A percentile compares a stretch with the other conserved stretches of the same genome.
These are phyloP conservation scores for Yoshiicerus persimilis DNA, from an alignment of 1,140 invertebrate genomes.

Conservation along the genomic window DNA sequence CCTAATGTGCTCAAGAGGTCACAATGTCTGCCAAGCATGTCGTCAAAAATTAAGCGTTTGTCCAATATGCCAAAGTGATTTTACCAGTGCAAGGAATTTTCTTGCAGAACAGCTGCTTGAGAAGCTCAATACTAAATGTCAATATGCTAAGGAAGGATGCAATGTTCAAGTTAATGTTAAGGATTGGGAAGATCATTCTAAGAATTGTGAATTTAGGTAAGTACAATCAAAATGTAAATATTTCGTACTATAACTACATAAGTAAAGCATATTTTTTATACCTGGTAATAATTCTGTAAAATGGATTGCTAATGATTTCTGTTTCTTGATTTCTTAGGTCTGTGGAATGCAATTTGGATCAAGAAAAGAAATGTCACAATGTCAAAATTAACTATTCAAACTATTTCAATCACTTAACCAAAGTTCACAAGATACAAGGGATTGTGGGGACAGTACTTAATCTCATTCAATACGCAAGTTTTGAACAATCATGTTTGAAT, in stretches of 20 bases:
- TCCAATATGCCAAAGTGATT: slow-evolving; percentile 14
- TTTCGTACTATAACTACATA: too few relatives aligned
- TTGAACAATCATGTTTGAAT: not conserved
- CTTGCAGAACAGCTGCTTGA: slow-evolving; percentile 1
- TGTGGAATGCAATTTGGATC: not conserved
- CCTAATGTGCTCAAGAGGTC: not conserved
- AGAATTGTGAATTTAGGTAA: not conserved
- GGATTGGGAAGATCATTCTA: slow-evolving; percentile 6
- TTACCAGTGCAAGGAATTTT: not conserved
- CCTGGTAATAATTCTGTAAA: too few relatives aligned
- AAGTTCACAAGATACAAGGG: not conserved
- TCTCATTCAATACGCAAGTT: not conserved
- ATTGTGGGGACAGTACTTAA: not conserved
- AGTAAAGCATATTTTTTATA: too few relatives aligned
- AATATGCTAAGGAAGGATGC: slow-evolving; percentile 14
- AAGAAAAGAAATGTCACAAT: slow-evolving; percentile 3
- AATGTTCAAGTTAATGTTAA: not conserved
- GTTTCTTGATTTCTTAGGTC: not conserved
- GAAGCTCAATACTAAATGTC: slow-evolving; percentile 20
- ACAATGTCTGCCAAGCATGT: not conserved
- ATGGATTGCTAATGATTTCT: too few relatives aligned
- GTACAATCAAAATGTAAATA: not conserved
- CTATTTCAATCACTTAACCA: not conserved
- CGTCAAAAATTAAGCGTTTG: not conserved
- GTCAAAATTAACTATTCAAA: not conserved